phyloP scores from a whole-genome alignment of 2,113 vertebrate genomes.

The Vimba vimba region DNA sequence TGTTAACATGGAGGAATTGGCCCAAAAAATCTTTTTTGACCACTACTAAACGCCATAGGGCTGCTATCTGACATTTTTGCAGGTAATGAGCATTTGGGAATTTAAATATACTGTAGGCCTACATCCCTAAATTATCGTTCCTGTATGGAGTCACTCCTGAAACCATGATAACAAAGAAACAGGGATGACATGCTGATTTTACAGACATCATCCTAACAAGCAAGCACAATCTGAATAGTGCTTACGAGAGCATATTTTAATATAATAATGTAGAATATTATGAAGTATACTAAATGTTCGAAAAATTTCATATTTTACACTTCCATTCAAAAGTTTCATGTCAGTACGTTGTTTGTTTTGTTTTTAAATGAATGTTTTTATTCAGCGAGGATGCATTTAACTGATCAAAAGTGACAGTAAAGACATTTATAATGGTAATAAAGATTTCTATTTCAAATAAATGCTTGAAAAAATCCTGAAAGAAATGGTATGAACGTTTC shows the following conservation, averaged over 20 bases:
- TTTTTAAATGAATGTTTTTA: too few relatives aligned
- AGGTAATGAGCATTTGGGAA: slow-evolving; percentile 24
- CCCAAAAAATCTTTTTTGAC: slow-evolving; percentile 7
- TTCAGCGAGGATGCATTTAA: too few relatives aligned
- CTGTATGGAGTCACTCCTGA: not conserved
- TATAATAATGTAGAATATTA: not conserved
- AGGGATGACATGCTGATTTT: not conserved
- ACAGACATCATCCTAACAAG: not conserved
- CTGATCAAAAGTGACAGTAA: too few relatives aligned
- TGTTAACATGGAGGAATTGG: not conserved
- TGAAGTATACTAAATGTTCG: not conserved
- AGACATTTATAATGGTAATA: not conserved
- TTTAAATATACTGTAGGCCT: not conserved
- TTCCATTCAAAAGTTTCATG: too few relatives aligned
- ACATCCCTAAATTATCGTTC: not conserved
- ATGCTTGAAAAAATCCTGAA: too few relatives aligned
- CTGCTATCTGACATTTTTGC: slow-evolving; percentile 24
- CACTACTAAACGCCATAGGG: not conserved
- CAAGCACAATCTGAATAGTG: not conserved
- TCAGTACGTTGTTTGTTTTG: too few relatives aligned
- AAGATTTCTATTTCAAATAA: too few relatives aligned
- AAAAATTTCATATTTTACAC: too few relatives aligned
- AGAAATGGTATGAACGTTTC: too few relatives aligned
- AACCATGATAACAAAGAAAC: not conserved
- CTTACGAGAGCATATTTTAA: not conserved